Percentiles rank a stretch among this genome's conserved stretches.
Evolutionary conservation across 2,888 invertebrate genomes (phyloP).

Genomic region (Petrolisthes cinctipes): DNA sequence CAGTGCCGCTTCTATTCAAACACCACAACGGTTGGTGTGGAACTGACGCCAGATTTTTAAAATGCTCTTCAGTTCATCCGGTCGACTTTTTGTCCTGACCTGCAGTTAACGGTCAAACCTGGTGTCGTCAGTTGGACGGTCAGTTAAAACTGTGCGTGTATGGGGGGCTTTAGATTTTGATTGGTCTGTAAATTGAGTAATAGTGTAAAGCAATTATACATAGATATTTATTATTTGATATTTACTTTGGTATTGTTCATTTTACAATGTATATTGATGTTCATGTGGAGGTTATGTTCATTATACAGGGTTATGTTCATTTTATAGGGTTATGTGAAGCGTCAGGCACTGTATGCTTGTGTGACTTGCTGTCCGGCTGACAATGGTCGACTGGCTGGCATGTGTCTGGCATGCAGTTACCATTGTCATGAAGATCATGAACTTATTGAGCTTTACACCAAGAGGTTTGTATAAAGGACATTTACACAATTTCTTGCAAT

Average conservation of each 20-base stretch:
- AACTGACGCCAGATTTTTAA: too few relatives aligned
- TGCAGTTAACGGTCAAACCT: too few relatives aligned
- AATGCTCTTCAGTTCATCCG: too few relatives aligned
- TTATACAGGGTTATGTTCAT: background rate
- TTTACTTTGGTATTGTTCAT: background rate
- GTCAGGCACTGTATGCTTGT: constrained; percentile 87
- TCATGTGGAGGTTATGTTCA: background rate
- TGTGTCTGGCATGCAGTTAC: constrained; percentile 94
- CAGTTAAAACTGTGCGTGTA: too few relatives aligned
- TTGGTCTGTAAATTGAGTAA: too few relatives aligned
- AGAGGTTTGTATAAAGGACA: constrained; percentile 71
- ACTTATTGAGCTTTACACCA: constrained; percentile 94
- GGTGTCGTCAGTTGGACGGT: too few relatives aligned
- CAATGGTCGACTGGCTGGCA: constrained; percentile 76
- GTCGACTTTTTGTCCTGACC: too few relatives aligned
- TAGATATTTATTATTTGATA: too few relatives aligned
- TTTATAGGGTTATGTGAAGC: constrained; percentile 52
- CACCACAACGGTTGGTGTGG: too few relatives aligned
- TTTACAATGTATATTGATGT: background rate
- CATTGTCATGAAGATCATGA: constrained; percentile 97
- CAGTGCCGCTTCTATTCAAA: too few relatives aligned
- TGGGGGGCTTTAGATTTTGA: too few relatives aligned
- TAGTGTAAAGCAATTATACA: too few relatives aligned
- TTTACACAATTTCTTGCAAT: background rate
- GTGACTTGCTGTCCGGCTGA: constrained; percentile 78